Evolutionary conservation across 35 echinoderm and acorn worm genomes (phyloP).

Genomic region (Strongylocentrotus purpuratus): DNA sequence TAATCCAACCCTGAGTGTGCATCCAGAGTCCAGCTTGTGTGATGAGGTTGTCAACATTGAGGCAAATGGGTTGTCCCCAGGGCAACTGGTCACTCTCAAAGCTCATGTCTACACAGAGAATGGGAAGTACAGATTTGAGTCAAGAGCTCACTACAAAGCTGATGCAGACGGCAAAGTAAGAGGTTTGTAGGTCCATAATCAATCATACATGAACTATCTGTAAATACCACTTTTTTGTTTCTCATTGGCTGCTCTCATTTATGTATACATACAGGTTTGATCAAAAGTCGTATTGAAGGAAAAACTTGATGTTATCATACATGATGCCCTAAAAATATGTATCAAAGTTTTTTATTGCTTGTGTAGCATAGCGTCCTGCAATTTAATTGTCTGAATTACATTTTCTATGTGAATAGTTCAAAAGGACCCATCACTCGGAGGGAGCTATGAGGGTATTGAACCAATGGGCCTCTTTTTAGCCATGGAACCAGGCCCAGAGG

Average conservation of each 20-base stretch:
- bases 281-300: too few relatives aligned
- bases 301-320: too few relatives aligned
- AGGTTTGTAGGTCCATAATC: neutral
- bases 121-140: constrained; percentile 21
- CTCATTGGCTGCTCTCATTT: too few relatives aligned
- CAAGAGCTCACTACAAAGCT: constrained; percentile 32
- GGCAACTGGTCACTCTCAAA: neutral
- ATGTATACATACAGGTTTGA: too few relatives aligned
- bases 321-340: too few relatives aligned
- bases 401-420: neutral
- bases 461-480: neutral
- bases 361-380: too few relatives aligned
- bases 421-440: constrained; percentile 27
- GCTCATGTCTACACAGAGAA: neutral
- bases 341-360: too few relatives aligned
- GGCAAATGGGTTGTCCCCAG: neutral
- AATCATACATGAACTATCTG: neutral
- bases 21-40: neutral
- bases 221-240: too few relatives aligned
- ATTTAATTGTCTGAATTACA: too few relatives aligned
- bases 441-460: constrained; percentile 37
- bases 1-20: neutral
- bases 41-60: neutral
- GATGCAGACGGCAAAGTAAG: neutral
- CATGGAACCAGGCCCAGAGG: constrained; percentile 19